Base-by-base conservation (phyloP, 2,888 invertebrate species). In the Dascillus cervinus region DNA sequence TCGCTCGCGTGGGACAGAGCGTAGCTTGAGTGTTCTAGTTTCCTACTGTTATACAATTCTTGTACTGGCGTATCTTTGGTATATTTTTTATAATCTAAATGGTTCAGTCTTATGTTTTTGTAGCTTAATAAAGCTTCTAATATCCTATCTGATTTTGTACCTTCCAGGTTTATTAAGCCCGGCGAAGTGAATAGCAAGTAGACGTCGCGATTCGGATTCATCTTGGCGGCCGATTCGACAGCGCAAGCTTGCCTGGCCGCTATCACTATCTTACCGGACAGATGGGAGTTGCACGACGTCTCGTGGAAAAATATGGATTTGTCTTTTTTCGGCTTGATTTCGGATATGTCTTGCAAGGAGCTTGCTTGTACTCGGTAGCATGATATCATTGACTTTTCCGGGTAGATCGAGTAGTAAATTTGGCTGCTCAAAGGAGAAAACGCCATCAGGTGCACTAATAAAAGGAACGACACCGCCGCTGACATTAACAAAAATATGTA, bases 301-400 rank as follows among this genome's bases (percentile, higher is more conserved):
- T 80, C 79, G 43, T 74, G 72, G 49, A 81, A 79, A 53, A 79
- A 81, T 42, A 80, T 77, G 8, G 73, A 72, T 9, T 54, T 52
- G 11, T 67, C 62, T 23, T 58, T 50, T 3, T 41, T 37, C 9
- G 63, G 54, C 8, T 46, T 45, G 1, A 39, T 53, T 2, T 56
- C 51, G 1, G 53, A 47, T 19, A 65, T 58, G 31, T 63, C 58
- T 8, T 52, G 53, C 22, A 64, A 42, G 1, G 55, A 52, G 4
- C 41, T 31, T 2, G 32, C 26, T 37, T 52, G 42, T 4, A 44
- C 34, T 23, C 50, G 39, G 34, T 59, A 62, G 38, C 60, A 60
- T 17, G 45, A 39, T 20, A 61, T 58, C 4, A n/a, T n/a, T n/a
- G n/a, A n/a, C n/a, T n/a, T n/a, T n/a, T n/a, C n/a, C n/a, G n/a